Evolutionary conservation across 1,140 invertebrate genomes (phyloP).

Genomic region (Nomia melanderi): DNA sequence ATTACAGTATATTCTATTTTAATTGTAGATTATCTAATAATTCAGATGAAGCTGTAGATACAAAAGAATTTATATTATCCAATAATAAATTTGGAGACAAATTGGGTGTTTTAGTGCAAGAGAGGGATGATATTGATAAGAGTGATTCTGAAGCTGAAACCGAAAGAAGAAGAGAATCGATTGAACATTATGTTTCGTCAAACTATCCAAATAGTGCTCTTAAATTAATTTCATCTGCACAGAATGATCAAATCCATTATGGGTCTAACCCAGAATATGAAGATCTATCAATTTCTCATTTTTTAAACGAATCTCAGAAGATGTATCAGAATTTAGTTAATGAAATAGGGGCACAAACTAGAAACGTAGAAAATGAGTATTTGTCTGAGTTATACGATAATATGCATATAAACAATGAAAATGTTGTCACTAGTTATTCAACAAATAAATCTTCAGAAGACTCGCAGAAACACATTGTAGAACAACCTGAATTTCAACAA

Average conservation of each 20-base stretch:
- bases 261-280: slow-evolving; percentile 10
- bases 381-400: not conserved
- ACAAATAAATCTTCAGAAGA: slow-evolving; percentile 10
- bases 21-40: slow-evolving; percentile 47
- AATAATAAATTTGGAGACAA: slow-evolving; percentile 34
- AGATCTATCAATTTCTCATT: not conserved
- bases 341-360: not conserved
- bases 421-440: not conserved
- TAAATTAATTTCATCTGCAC: slow-evolving; percentile 19
- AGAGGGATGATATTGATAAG: slow-evolving; percentile 38
- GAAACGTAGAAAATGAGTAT: not conserved
- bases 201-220: slow-evolving; percentile 29
- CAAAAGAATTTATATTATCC: slow-evolving; percentile 40
- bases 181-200: slow-evolving; percentile 8
- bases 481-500: not conserved
- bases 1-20: slow-evolving; percentile 11
- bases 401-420: slow-evolving; percentile 1
- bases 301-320: slow-evolving; percentile 20
- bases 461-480: not conserved
- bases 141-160: slow-evolving; percentile 45
- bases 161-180: slow-evolving; percentile 37
- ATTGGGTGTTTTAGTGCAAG: slow-evolving; percentile 25
- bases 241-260: not conserved
- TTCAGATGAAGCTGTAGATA: slow-evolving; percentile 40
- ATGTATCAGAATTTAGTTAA: slow-evolving; percentile 29